Base-by-base conservation (phyloP, 2,797 vertebrate genomes). In the Aphelocoma californica region DNA sequence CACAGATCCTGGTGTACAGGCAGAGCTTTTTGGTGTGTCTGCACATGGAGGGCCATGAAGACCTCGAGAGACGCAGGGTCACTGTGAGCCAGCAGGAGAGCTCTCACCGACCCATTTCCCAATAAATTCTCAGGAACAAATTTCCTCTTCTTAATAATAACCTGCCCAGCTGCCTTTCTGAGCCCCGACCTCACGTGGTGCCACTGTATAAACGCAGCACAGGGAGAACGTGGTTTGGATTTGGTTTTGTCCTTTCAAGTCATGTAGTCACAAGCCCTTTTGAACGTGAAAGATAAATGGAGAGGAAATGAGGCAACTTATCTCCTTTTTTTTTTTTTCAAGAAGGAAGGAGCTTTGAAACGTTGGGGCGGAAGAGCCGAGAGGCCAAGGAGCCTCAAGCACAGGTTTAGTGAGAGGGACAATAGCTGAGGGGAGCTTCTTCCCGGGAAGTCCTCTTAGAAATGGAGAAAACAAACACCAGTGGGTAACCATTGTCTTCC, bases 261-360 rank as follows among this genome's bases (percentile, higher is more conserved):
- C 5, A 0, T 82, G 80, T 88, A 86, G 85, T 92, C 74, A 53
- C 20, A 66, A 97, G 82, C 31, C 77, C 73, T 91, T 78, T 86
- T 96, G 93, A 96, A 86, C 0, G 3, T 83, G 84, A 58, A 72
- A 95, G 93, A 97, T 95, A 84, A 96, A 95, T 92, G 88, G 61
- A 91, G 90, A 96, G 97, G 96, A 97, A 97, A 96, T 94, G 62
- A 97, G 92, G 77, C 87, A 96, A 81, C 36, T 58, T 66, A 69
- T 17, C 14, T 81, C 32, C 34, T 31, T 19, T 42, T 26, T 69
- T n/a, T 26, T 69, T n/a, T 25, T 65, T 66, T 40, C 6, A 15
- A 83, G 70, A 92, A 96, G 92, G 92, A 97, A 97, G 95, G 91
- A 91, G 79, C 70, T 91, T 66, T 92, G 71, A 95, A 88, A 73